phyloP scores from a whole-genome alignment of 2,113 vertebrate genomes.

The Calidris pygmaea region DNA sequence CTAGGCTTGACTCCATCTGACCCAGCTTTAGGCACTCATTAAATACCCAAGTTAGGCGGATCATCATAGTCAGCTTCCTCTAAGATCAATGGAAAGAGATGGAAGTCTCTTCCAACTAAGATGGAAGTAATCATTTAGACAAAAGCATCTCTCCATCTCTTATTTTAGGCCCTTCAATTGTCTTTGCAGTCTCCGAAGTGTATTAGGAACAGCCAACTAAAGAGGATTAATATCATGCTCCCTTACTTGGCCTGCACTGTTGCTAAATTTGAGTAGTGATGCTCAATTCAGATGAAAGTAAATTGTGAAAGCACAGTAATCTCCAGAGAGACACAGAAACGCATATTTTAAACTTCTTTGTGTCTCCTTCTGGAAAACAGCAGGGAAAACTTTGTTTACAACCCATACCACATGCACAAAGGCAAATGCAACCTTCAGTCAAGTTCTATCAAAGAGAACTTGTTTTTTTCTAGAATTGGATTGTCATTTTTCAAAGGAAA shows the following conservation, averaged over 20 bases:
- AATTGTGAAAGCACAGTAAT: neutral
- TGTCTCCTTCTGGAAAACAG: neutral
- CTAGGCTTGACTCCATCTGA: neutral
- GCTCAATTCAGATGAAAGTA: neutral
- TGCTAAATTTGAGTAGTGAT: neutral
- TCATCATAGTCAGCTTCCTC: neutral
- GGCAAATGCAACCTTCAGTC: neutral
- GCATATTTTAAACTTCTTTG: neutral
- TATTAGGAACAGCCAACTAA: neutral
- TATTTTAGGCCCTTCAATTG: neutral
- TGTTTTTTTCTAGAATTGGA: neutral
- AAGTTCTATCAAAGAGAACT: neutral
- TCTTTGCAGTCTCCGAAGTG: neutral
- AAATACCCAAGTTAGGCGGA: neutral
- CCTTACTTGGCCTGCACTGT: neutral
- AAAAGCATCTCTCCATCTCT: neutral
- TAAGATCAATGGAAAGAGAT: neutral
- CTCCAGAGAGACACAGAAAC: neutral
- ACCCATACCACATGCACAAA: neutral
- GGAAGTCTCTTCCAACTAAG: neutral
- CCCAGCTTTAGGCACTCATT: neutral
- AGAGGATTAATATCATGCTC: neutral
- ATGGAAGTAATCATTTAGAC: neutral
- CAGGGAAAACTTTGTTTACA: neutral
- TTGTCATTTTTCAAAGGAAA: neutral